phyloP scores from a whole-genome alignment of 2,113 vertebrate genomes.

The Microtus ochrogaster region DNA sequence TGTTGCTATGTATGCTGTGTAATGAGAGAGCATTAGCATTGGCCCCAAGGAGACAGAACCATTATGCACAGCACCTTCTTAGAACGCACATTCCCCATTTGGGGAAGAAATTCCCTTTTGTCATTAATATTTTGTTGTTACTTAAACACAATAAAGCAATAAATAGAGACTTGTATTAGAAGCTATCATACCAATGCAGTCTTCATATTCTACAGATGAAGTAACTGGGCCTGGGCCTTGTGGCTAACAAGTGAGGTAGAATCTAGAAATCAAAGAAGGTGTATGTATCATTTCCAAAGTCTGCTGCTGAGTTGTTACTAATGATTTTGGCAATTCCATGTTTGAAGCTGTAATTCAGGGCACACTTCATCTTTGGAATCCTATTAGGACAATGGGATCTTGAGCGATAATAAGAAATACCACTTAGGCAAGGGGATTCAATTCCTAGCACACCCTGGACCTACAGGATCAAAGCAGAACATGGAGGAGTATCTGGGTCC shows the following conservation, averaged over 20 bases:
- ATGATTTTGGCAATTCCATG: background rate
- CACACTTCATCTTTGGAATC: background rate
- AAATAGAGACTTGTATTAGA: background rate
- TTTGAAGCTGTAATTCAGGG: background rate
- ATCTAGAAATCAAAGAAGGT: background rate
- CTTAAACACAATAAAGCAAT: slow-evolving; percentile 24
- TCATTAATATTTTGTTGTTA: background rate
- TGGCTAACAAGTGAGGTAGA: background rate
- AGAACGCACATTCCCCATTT: background rate
- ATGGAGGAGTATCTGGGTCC: background rate
- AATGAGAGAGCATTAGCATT: background rate
- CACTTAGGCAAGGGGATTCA: background rate
- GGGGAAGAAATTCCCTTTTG: background rate
- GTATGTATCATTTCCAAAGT: background rate
- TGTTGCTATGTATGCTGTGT: background rate
- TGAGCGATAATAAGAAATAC: background rate
- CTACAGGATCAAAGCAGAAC: background rate
- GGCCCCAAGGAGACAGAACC: background rate
- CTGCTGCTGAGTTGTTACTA: background rate
- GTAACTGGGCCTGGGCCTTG: background rate
- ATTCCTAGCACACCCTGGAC: too few relatives aligned
- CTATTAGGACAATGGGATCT: background rate
- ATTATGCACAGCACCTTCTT: background rate
- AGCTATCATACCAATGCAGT: background rate
- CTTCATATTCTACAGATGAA: background rate